Base-by-base conservation (phyloP, 2,797 vertebrate genomes). In the Liasis olivaceus region DNA sequence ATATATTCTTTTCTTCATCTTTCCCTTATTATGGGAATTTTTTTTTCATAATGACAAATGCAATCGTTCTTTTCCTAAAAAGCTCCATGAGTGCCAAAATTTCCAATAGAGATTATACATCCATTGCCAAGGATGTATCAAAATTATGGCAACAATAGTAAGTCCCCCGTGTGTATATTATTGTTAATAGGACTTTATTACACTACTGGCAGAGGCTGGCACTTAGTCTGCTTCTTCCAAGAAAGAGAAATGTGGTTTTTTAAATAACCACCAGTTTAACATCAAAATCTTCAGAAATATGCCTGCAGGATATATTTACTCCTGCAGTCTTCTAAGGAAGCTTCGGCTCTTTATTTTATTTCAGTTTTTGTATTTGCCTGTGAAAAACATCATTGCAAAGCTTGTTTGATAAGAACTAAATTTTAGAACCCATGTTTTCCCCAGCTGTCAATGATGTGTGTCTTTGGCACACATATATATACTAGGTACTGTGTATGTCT, bases 391-490 rank as follows among this genome's bases (percentile, higher is more conserved):
- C 88, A 47, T 63, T 56, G 64, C 90, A 94, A 95, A 96, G 69
- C 88, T 96, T 95, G 60, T 96, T 94, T 92, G 90, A 47, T 93
- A 93, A 93, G 51, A 93, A 77, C 89, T 94, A 64, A 87, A 0
- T 90, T 58, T 60, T 51, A 91, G 59, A 84, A 93, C 93, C 94
- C 94, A 62, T 95, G 92, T 93, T 96, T 94, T 47, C 93, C 93
- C 94, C 94, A 92, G 93, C 95, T 95, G 96, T 95, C 95, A 95
- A 81, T 94, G 89, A 93, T 91, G 85, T 92, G 81, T 89, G 88
- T 92, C 72, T 96, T 94, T 94, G 91, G 95, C 95, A 51, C 6
- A 51, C 6, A 51, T 51, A 51, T 51, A 51, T 51, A 51, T 51
- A 62, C 89, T 22, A 93, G 94, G 89, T 72, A 90, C 59, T 95